phyloP scores from a whole-genome alignment of 2,888 invertebrate species.

The Bugulina stolonifera region DNA sequence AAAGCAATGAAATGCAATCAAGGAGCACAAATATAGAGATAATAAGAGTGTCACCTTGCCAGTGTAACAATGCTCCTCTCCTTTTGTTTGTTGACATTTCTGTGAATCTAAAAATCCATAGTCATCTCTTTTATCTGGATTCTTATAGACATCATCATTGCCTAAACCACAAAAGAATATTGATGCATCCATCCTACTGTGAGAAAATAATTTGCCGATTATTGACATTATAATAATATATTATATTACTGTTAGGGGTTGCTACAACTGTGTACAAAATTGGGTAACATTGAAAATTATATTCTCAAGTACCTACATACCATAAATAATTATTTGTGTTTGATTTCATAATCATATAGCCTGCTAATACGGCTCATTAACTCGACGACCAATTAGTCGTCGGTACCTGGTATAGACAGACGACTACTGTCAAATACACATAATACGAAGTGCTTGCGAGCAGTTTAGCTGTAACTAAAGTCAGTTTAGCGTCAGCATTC shows the following conservation, averaged over 20 bases:
- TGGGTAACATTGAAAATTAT: no score
- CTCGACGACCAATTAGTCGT: no score
- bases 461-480: no score
- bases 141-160: background rate
- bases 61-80: background rate
- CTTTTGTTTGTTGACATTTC: background rate
- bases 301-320: no score
- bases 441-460: no score
- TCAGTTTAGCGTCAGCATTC: no score
- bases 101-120: constrained; percentile 15
- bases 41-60: background rate
- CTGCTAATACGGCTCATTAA: no score
- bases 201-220: background rate
- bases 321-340: no score
- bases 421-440: no score
- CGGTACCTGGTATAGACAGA: no score
- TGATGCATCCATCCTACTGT: background rate
- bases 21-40: background rate
- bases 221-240: background rate
- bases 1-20: background rate
- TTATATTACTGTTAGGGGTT: background rate
- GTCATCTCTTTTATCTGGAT: background rate
- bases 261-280: background rate
- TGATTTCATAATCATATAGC: no score
- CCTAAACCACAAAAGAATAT: background rate